A percentile compares a stretch with the other conserved stretches of the same genome.
phyloP scores from a whole-genome alignment of 2,797 vertebrate genomes.

The Zalophus californianus region DNA sequence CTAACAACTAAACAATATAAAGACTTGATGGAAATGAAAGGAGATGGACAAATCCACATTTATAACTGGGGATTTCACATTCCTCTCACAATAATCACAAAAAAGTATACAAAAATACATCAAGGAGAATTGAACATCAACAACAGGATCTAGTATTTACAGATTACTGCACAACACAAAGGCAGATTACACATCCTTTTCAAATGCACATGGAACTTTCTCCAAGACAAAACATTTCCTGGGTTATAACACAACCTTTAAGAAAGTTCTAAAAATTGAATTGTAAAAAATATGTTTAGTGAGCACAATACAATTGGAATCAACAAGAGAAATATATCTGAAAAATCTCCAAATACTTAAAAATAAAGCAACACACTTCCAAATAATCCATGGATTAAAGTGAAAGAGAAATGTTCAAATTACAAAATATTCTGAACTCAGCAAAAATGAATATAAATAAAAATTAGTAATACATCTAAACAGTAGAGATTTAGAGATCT shows the following conservation, averaged over 20 bases:
- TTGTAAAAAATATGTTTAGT: background rate
- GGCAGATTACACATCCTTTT: background rate
- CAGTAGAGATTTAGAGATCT: background rate
- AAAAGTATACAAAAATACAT: background rate
- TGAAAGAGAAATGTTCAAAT: background rate
- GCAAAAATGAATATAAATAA: conserved; percentile 32
- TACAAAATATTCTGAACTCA: background rate
- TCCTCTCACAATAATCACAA: background rate
- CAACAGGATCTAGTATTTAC: background rate
- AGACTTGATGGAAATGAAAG: background rate
- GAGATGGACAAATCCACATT: background rate
- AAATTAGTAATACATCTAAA: background rate
- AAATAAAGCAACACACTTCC: background rate
- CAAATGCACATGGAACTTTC: background rate
- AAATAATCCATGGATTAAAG: background rate
- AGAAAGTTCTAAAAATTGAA: background rate
- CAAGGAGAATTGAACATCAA: background rate
- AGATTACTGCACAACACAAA: background rate
- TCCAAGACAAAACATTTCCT: conserved; percentile 17
- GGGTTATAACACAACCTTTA: background rate
- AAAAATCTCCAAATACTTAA: background rate
- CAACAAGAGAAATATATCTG: background rate
- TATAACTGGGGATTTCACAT: background rate
- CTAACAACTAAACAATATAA: background rate
- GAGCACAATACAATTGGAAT: background rate